Evolutionary conservation across 2,888 invertebrate genomes (phyloP).

Genomic region (Ophion slaviceki): DNA sequence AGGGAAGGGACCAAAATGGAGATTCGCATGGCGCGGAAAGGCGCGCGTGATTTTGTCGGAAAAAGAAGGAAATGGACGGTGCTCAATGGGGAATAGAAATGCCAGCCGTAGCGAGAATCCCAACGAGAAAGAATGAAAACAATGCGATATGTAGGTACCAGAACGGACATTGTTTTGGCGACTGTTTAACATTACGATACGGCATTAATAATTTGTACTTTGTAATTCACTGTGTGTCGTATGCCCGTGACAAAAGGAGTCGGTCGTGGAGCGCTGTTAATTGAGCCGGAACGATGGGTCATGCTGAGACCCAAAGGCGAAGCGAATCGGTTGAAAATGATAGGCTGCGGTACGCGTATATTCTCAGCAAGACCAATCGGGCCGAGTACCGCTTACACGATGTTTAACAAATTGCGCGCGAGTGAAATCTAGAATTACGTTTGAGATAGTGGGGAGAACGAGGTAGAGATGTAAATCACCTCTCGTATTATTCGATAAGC

Average conservation of each 20-base stretch:
- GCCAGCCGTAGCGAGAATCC: not conserved
- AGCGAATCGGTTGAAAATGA: slow-evolving; percentile 57
- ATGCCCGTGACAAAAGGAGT: slow-evolving; percentile 37
- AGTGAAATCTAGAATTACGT: slow-evolving; percentile 29
- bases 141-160: slow-evolving; percentile 5
- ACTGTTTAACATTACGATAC: slow-evolving; percentile 27
- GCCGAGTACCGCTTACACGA: slow-evolving; percentile 45
- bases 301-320: slow-evolving; percentile 18
- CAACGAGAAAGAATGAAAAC: slow-evolving; percentile 37
- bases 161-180: slow-evolving; percentile 30
- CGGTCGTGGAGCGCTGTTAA: slow-evolving; percentile 34
- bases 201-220: slow-evolving; percentile 36
- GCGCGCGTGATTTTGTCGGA: slow-evolving; percentile 4
- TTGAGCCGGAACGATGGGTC: slow-evolving; percentile 38
- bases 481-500: slow-evolving; percentile 58
- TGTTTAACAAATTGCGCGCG: slow-evolving; percentile 56
- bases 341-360: slow-evolving; percentile 4
- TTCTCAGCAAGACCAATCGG: slow-evolving; percentile 43
- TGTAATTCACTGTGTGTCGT: slow-evolving; percentile 18
- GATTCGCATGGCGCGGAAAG: slow-evolving; percentile 21
- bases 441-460: slow-evolving; percentile 27
- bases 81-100: not conserved
- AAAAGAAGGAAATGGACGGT: slow-evolving; percentile 3
- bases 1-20: slow-evolving; percentile 21
- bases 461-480: slow-evolving; percentile 52